Percentiles rank a stretch among this genome's conserved stretches.
Conservation (phyloP, 2,888 invertebrate genomes). For the Gymnosoma rotundatum region DNA sequence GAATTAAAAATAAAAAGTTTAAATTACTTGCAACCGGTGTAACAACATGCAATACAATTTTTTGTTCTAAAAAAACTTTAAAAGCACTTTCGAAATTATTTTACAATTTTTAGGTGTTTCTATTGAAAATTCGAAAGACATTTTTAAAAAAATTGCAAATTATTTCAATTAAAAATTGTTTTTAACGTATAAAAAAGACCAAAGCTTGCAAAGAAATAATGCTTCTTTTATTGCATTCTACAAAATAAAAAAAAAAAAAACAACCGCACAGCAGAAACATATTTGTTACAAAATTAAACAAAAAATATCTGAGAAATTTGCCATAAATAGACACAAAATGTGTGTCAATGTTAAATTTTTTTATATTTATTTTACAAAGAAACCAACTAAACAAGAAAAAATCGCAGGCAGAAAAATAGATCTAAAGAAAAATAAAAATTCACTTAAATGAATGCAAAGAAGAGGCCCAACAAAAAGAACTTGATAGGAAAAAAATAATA, state of each 20-base stretch:
- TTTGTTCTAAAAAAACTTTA: no score
- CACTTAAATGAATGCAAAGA: neutral
- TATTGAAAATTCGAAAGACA: no score
- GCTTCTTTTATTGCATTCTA: neutral
- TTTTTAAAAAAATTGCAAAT: no score
- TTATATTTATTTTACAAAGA: constrained; percentile 14
- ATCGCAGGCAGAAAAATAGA: neutral
- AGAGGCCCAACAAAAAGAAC: constrained; percentile 1
- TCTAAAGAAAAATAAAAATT: constrained; percentile 14
- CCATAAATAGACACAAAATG: constrained; percentile 30
- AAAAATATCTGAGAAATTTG: constrained; percentile 19
- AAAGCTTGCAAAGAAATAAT: neutral
- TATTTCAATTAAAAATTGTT: neutral
- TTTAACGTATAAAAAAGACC: neutral
- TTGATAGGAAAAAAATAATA: neutral
- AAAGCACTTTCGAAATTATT: no score
- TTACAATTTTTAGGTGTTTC: no score
- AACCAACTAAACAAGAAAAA: constrained; percentile 8
- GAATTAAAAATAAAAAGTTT: no score
- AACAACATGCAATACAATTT: no score
- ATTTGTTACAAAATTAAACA: neutral
- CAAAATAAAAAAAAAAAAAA: constrained; percentile 3
- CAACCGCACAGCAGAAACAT: constrained; percentile 14
- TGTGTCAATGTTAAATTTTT: constrained; percentile 54
- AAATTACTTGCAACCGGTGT: no score